Evolutionary conservation across 2,888 invertebrate species (phyloP), one percentile per base, ranked within the genome.

Genomic region (Archips xylosteana): DNA sequence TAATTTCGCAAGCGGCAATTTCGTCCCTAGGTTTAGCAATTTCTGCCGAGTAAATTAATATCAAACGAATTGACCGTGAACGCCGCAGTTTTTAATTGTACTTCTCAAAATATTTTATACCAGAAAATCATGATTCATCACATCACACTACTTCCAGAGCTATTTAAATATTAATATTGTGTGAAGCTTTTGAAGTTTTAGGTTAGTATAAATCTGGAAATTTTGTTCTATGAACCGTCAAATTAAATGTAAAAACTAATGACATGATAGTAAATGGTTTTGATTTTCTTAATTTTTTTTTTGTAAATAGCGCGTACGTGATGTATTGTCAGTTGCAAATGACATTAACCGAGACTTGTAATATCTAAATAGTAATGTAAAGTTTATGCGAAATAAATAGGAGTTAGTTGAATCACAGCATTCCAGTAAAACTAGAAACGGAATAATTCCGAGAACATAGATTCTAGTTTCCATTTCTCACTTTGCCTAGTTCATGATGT

Each of bases 341-440:
- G 5, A 32, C 32, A 57, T 32, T 3, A 54, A 23, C 54, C 8
- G 15, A 32, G 32, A 32, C 57, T 57, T 57, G 51, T 54, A 54
- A 54, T 34, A 59, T 59, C 39, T 60, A 4, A 32, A 63, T 64
- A 49, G 36, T 67, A 85, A 85, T 85, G 84, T 71, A 79, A 83
- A 82, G 77, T 87, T 89, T 87, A 90, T 90, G 83, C 85, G 84
- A 82, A 82, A 82, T 42, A 57, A 32, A 12, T 57, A 57, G 57
- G 32, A 23, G 57, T 23, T 39, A 64, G 78, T 78, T 81, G 81
- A 83, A 80, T 83, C 79, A 80, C 83, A 78, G 83, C 87, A 89
- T 91, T 89, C 88, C 86, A 80, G 80, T 79, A 78, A 79, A 83
- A 85, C 85, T 81, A 79, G 78, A 81, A 80, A 80, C 76, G 70